Base-by-base conservation (phyloP, 2,888 invertebrate species). In the Cenopis cana region DNA sequence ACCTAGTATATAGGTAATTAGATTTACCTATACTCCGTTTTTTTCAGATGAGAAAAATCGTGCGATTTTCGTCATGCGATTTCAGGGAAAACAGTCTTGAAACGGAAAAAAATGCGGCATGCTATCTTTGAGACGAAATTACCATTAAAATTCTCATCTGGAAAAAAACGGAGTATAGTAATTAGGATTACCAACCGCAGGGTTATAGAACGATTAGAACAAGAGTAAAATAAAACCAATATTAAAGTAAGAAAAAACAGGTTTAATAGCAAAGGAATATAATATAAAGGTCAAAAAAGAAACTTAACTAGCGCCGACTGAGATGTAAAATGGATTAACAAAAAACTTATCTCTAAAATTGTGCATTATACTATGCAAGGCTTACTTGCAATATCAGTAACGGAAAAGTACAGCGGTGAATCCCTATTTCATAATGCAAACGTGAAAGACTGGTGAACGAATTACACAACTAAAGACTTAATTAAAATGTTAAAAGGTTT, bases 401-500 rank as follows among this genome's bases (percentile, higher is more conserved):
- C 70, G 70, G 71, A 71, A 71, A 71, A 71, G 67, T 64, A 64
- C 38, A 60, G 55, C 65, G 66, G 60, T 70, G 60, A 70, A 70
- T 59, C 46, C 69, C 69, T 46, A 56, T 65, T 69, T 65, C 38
- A 64, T 57, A 57, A 41, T 66, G 60, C 54, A 66, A 29, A 11
- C 29, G 59, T 60, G 8, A 36, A 46, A 33, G 50, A 67, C 66
- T 60, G 71, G 71, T 71, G 71, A 71, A 71, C 71, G 71, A 71
- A 71, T 71, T 70, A 59, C 71, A 71, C 61, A 38, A 33, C 41
- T 60, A 49, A 62, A 69, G 62, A 36, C 69, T 65, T 54, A 70
- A 70, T 54, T 70, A 65, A 52, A 64, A 65, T 65, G 59, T 59
- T 70, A 65, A 70, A 71, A 71, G 71, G 66, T 71, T 71, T 71